Base-by-base conservation (phyloP, 2,888 invertebrate species). In the Cyaniris semiargus region DNA sequence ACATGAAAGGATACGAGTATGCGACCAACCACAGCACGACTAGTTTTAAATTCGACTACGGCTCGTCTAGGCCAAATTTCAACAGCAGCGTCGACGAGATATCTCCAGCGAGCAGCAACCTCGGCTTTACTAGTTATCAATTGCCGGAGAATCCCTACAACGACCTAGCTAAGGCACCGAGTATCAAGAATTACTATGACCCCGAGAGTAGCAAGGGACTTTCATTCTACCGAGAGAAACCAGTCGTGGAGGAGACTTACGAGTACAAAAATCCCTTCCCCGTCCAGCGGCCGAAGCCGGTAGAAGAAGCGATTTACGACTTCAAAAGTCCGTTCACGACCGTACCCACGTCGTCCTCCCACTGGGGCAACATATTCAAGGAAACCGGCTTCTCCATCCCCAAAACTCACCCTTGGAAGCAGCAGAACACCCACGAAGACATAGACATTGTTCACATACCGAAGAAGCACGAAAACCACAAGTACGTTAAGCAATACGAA, bases 321-420 rank as follows among this genome's bases (percentile, higher is more conserved):
- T 89, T 89, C 77, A 90, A 89, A 84, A 85, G 88, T 79, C 81
- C 87, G 2, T 89, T 87, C 58, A 88, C 84, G 56, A 85, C 87
- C 7, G 80, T 82, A 18, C 89, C 90, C 3, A 84, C 87, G 53
- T 83, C 87, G 1, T 86, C 87, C 1, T 86, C 88, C 8, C 86
- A 89, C 78, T 93, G 92, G 92, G 91, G 91, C n/a, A 90, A 85
- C 81, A 79, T 83, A 78, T 90, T 86, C 77, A 91, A 92, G 80
- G 81, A 86, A 66, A 81, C 84, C n/a, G 92, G 90, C 77, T 86
- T 83, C 79, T 82, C 89, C 3, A 84, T 86, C 5, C 84, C 84
- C 75, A 89, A 88, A 81, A 85, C 84, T 75, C 86, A 88, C 72
- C 82, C 84, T 3, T 87, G 86, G 72, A 90, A 86, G 80, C 85